A percentile compares a stretch with the other conserved stretches of the same genome.
phyloP scores from a whole-genome alignment of 1,140 invertebrate species.

The Ips typographus region DNA sequence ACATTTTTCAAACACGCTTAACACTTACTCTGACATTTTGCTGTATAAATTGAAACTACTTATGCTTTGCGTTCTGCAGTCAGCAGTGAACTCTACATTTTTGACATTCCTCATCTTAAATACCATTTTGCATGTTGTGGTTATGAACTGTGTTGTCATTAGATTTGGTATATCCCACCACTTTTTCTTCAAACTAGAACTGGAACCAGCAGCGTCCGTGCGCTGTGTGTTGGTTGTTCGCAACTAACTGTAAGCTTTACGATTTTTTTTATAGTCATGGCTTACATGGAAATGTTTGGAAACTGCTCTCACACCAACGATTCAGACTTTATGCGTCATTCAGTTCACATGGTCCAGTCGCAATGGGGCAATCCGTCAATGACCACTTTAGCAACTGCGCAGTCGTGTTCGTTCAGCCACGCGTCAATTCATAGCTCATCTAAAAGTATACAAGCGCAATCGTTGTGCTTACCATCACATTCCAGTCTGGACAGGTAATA shows the following conservation, averaged over 20 bases:
- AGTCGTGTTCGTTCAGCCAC: constrained; percentile 62
- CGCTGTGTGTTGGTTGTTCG: background rate
- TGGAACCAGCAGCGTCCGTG: background rate
- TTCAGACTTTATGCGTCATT: constrained; percentile 77
- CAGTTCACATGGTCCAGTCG: constrained; percentile 71
- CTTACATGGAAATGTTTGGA: constrained; percentile 94
- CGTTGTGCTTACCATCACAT: constrained; percentile 53
- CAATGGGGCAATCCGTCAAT: constrained; percentile 60
- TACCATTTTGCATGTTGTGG: constrained; percentile 4
- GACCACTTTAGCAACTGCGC: constrained; percentile 54
- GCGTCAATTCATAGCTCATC: constrained; percentile 44
- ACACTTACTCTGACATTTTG: too few species aligned
- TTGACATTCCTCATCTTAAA: background rate
- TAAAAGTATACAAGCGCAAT: constrained; percentile 48
- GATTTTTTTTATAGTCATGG: constrained; percentile 74
- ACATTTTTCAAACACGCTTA: too few species aligned
- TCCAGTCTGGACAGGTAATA: constrained; percentile 37
- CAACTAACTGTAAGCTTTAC: constrained; percentile 17
- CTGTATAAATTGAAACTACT: too few species aligned
- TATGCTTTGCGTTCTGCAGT: too few species aligned
- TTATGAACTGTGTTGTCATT: constrained; percentile 1
- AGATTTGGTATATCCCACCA: constrained; percentile 35
- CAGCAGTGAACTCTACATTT: too few species aligned
- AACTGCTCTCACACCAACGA: constrained; percentile 77
- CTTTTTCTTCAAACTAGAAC: constrained; percentile 30